These are phyloP conservation scores for Battus philenor DNA, from an alignment of 1,140 invertebrate genomes.

Conservation along the genomic window DNA sequence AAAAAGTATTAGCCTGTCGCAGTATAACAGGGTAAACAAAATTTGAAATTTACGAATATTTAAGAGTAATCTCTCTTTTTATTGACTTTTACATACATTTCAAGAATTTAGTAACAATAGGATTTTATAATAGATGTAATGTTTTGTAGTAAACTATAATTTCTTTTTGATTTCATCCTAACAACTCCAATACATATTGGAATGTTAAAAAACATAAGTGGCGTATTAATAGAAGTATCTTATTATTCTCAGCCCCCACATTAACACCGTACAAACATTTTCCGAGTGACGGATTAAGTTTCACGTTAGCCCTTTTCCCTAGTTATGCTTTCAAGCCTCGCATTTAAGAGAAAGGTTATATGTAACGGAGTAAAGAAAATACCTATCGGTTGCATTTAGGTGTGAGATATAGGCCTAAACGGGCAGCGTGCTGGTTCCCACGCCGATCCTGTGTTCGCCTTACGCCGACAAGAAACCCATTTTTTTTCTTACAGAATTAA, in stretches of 20 bases:
- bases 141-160: no score
- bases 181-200: no score
- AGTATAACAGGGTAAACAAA: no score
- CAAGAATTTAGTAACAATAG: no score
- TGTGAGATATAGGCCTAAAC: conserved; percentile 41
- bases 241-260: conserved; percentile 48
- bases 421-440: conserved; percentile 58
- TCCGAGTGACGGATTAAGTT: conserved; percentile 57
- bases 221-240: conserved; percentile 50
- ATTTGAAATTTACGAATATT: no score
- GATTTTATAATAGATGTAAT: no score
- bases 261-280: conserved; percentile 53
- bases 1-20: no score
- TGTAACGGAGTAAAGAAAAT: conserved; percentile 57
- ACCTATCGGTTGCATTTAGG: conserved; percentile 66
- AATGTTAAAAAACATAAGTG: no score
- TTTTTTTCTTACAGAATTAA: conserved; percentile 73
- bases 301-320: conserved; percentile 40
- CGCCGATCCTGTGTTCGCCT: conserved; percentile 57
- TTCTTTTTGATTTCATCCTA: no score
- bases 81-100: no score
- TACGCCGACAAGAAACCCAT: conserved; percentile 61
- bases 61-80: no score
- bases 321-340: conserved; percentile 43
- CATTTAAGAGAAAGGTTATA: conserved; percentile 69